Conservation (phyloP, 2,888 invertebrate species). For the Drosophila lutescens region DNA sequence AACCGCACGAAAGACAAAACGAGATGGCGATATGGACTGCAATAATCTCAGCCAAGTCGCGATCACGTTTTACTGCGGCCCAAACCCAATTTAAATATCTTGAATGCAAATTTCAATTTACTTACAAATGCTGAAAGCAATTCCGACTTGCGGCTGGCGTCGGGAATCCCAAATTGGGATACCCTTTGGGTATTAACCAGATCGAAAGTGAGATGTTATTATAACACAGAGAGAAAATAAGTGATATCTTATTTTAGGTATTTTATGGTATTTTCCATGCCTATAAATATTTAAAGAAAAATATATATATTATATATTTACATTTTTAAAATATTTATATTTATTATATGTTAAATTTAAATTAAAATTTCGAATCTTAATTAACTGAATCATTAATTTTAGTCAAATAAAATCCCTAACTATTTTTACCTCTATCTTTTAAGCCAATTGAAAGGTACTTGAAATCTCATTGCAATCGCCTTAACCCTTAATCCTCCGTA, state of each 20-base stretch:
- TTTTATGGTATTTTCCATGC: no score
- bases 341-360: no score
- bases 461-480: slow-evolving; percentile 1
- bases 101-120: slow-evolving; percentile 43
- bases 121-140: slow-evolving; percentile 36
- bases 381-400: neutral
- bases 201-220: slow-evolving; percentile 1
- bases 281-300: no score
- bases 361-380: no score
- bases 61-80: slow-evolving; percentile 42
- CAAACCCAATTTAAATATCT: slow-evolving; percentile 47
- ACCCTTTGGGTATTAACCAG: slow-evolving; percentile 36
- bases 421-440: neutral
- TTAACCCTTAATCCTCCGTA: neutral
- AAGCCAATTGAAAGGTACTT: neutral
- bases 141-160: neutral
- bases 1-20: neutral
- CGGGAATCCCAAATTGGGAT: slow-evolving; percentile 33
- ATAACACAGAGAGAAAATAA: no score
- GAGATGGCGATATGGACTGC: slow-evolving; percentile 3
- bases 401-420: neutral
- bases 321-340: no score
- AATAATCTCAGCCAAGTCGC: slow-evolving; percentile 23
- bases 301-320: no score
- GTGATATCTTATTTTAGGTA: no score